These are phyloP conservation scores for Euschistus heros DNA, from an alignment of 1,140 invertebrate genomes.

Conservation along the genomic window DNA sequence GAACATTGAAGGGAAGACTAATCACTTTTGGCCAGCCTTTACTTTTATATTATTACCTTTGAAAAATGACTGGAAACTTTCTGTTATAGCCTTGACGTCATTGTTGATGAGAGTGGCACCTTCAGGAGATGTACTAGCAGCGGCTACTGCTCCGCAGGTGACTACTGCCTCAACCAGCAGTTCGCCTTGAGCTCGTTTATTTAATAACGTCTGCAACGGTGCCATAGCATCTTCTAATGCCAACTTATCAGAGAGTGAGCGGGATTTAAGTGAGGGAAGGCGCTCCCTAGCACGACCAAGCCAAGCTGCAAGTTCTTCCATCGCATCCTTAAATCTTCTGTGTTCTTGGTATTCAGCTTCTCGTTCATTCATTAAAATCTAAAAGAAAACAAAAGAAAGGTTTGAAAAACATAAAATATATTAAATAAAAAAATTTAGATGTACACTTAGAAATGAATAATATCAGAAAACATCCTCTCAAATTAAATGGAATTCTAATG, in stretches of 20 bases:
- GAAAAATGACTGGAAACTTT: conserved; percentile 75
- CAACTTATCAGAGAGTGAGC: conserved; percentile 71
- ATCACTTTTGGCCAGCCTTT: too few relatives aligned
- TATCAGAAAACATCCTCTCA: too few relatives aligned
- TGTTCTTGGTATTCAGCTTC: conserved; percentile 82
- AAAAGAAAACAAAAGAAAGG: conserved; percentile 26
- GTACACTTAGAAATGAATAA: too few relatives aligned
- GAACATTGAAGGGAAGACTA: too few relatives aligned
- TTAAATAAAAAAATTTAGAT: too few relatives aligned
- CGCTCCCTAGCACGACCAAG: conserved; percentile 76
- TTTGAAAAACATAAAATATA: neutral
- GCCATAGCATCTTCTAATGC: conserved; percentile 78
- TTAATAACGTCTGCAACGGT: conserved; percentile 72
- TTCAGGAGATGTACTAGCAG: conserved; percentile 63
- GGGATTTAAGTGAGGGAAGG: conserved; percentile 73
- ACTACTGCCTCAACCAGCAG: conserved; percentile 74
- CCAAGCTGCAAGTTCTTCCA: conserved; percentile 78
- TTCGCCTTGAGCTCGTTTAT: conserved; percentile 84
- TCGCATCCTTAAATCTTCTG: conserved; percentile 74
- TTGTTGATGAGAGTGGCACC: conserved; percentile 67
- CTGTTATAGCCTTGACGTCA: conserved; percentile 70
- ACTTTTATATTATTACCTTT: conserved; percentile 37
- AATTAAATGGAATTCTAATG: too few relatives aligned
- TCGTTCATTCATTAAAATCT: conserved; percentile 61
- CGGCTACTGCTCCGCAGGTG: conserved; percentile 73